Evolutionary conservation across 2,797 vertebrate species (phyloP), one percentile per base, ranked within the genome.

Genomic region (Rhinoraja longicauda): DNA sequence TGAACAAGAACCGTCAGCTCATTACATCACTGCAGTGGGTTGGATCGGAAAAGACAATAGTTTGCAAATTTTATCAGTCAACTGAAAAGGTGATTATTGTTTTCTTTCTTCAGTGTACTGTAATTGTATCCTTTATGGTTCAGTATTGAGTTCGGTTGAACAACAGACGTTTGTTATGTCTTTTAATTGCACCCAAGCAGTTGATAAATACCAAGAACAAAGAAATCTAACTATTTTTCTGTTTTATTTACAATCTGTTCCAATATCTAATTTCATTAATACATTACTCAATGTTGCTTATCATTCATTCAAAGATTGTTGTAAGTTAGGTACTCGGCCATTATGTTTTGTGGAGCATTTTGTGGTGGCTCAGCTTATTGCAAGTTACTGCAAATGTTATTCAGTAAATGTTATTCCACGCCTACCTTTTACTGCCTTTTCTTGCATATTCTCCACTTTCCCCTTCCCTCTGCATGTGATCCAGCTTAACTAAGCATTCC

Each of bases 71-170:
- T 62, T 17, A 21, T 21, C 21, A n/a, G 59, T 64, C 17, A 32
- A 67, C 59, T 88, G 84, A 21, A 88, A 77, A 62, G 57, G 62
- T 86, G 13, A 64, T 86, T 32, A n/a, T 88, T n/a, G 84, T 88
- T 88, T 32, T 67, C 59, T 32, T 67, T 64, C n/a, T 64, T 67
- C 4, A 4, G 53, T 88, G 67, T n/a, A n/a, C n/a, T n/a, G n/a
- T 15, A 88, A 84, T n/a, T 84, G 4, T 59, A 26, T 53, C 39
- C 26, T 53, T 57, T 10, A 36, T 32, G 81, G 53, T 84, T 84
- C 57, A 88, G n/a, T 64, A 19, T 67, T 88, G 15, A 67, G 13
- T 9, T 32, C n/a, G 70, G 59, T 88, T 19, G n/a, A 67, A 88
- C 29, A 32, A 19, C n/a, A 36, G 59, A 88, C 88, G 84, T 59